Evolutionary conservation across 2,888 invertebrate species (phyloP).

Genomic region (Zaprionus bogoriensis): DNA sequence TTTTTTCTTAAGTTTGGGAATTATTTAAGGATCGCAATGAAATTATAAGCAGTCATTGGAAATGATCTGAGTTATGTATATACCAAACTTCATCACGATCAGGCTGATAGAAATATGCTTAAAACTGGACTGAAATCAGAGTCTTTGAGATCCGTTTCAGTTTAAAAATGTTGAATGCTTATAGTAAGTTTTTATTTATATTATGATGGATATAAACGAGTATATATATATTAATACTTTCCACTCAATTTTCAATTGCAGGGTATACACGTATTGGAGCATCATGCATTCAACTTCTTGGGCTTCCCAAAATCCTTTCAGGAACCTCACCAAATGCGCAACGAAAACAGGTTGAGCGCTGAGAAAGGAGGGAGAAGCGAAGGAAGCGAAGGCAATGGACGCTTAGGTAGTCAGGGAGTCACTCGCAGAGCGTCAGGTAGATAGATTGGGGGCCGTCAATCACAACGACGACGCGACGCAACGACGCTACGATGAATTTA

Average conservation of each 20-base stretch:
- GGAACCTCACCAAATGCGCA: slow-evolving; percentile 51
- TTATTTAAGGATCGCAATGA: background rate
- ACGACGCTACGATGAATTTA: slow-evolving; percentile 74
- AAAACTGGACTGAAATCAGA: background rate
- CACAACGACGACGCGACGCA: slow-evolving; percentile 49
- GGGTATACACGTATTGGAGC: slow-evolving; percentile 36
- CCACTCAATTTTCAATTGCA: too few species aligned
- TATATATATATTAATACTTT: too few species aligned
- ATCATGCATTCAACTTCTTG: slow-evolving; percentile 6
- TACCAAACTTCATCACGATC: background rate
- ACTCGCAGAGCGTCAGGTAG: slow-evolving; percentile 44
- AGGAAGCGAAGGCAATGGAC: slow-evolving; percentile 29
- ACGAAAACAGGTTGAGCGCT: slow-evolving; percentile 60
- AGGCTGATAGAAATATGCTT: too few species aligned
- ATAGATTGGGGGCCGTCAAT: slow-evolving; percentile 66
- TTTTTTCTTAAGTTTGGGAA: background rate
- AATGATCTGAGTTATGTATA: background rate
- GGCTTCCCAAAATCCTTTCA: slow-evolving; percentile 45
- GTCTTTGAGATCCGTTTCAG: too few species aligned
- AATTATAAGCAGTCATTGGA: background rate
- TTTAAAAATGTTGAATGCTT: too few species aligned
- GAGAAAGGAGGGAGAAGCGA: background rate
- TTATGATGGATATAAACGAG: too few species aligned
- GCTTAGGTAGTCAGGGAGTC: slow-evolving; percentile 42
- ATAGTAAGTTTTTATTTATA: too few species aligned